These are phyloP conservation scores for Molossus molossus DNA, from an alignment of 2,797 vertebrate genomes.

Conservation along the genomic window DNA sequence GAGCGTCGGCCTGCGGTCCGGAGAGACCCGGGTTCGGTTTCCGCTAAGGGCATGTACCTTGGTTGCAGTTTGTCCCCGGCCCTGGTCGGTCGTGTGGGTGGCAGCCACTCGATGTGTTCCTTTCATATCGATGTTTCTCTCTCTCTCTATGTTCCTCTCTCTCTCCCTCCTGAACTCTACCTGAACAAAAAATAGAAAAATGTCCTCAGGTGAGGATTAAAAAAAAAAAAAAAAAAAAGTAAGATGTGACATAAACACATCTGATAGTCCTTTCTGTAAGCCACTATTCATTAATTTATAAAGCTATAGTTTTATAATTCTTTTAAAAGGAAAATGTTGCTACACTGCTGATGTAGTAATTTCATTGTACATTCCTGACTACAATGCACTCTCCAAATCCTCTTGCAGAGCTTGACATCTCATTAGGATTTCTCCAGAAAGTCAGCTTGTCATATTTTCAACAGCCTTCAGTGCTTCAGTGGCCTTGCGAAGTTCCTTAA, in stretches of 20 bases:
- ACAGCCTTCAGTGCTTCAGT: slow-evolving; percentile 95
- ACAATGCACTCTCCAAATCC: slow-evolving; percentile 73
- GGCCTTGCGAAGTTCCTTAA: slow-evolving; percentile 97
- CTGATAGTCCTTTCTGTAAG: slow-evolving; percentile 68
- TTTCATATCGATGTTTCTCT: too few species aligned
- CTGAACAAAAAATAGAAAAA: too few species aligned
- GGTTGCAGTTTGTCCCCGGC: too few species aligned
- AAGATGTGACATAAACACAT: slow-evolving; percentile 58
- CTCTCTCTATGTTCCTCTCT: too few species aligned
- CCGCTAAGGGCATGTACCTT: too few species aligned
- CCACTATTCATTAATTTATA: slow-evolving; percentile 72
- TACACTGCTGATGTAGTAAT: slow-evolving; percentile 69
- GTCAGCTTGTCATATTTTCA: slow-evolving; percentile 91
- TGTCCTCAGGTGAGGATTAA: too few species aligned
- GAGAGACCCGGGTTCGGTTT: too few species aligned
- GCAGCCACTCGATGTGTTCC: too few species aligned
- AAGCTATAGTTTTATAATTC: slow-evolving; percentile 77
- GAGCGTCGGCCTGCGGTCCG: too few species aligned
- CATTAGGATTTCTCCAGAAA: slow-evolving; percentile 55
- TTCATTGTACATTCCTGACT: slow-evolving; percentile 68
- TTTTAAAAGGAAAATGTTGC: slow-evolving; percentile 77
- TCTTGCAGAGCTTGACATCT: slow-evolving; percentile 65
- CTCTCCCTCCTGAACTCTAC: too few species aligned
- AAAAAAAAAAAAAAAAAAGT: too few species aligned
- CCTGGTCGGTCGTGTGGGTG: too few species aligned